These are phyloP conservation scores for Adoxophyes honmai DNA, from an alignment of 1,140 invertebrate genomes.

Conservation along the genomic window DNA sequence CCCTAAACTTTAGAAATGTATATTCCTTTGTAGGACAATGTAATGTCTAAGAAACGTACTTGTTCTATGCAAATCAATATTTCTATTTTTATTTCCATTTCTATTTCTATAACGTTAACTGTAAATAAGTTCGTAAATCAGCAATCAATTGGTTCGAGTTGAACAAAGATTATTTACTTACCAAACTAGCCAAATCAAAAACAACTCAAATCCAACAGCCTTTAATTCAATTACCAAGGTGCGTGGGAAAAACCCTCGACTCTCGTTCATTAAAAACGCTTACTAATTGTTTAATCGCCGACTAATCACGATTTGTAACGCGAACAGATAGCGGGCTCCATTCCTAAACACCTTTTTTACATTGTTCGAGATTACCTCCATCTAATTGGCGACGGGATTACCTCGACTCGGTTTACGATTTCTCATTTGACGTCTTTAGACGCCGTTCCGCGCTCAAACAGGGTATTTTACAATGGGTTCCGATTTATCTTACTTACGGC, in stretches of 20 bases:
- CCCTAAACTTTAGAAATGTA: too few species aligned
- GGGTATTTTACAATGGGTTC: too few species aligned
- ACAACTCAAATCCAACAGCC: neutral
- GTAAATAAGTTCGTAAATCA: too few species aligned
- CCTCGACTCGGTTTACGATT: neutral
- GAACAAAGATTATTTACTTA: too few species aligned
- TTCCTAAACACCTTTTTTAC: slow-evolving; percentile 13
- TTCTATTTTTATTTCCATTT: too few species aligned
- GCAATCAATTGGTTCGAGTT: too few species aligned
- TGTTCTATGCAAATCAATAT: too few species aligned
- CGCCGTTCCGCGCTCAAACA: too few species aligned
- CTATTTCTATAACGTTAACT: too few species aligned
- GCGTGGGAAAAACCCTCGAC: slow-evolving; percentile 5
- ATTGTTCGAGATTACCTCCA: slow-evolving; percentile 7
- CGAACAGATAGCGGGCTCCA: slow-evolving; percentile 7
- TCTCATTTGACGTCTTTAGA: neutral
- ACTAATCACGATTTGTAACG: slow-evolving; percentile 42
- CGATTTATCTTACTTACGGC: too few species aligned
- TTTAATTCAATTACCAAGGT: slow-evolving; percentile 11
- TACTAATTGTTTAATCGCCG: slow-evolving; percentile 46
- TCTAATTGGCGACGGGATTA: slow-evolving; percentile 15
- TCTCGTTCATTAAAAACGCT: slow-evolving; percentile 18
- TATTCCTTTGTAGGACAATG: too few species aligned
- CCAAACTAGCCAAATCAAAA: neutral
- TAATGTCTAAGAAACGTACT: too few species aligned